Conservation (phyloP, 1,140 invertebrate genomes). For the Nasonia giraulti region DNA sequence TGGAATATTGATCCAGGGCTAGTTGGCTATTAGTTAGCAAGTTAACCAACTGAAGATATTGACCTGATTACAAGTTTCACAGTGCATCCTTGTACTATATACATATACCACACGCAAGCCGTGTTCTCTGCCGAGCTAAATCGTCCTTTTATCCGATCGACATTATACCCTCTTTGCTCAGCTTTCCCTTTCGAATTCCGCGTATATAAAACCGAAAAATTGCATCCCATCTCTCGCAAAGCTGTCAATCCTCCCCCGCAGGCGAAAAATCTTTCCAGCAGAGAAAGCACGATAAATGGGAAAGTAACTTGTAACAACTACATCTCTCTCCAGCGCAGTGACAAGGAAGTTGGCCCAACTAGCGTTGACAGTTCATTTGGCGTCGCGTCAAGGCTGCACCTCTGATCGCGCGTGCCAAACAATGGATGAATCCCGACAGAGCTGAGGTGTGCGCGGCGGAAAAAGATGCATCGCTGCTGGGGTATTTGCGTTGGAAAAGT, state of each 20-base stretch:
- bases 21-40: background rate
- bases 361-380: background rate
- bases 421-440: background rate
- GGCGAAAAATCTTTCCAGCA: too few species aligned
- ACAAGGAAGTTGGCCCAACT: background rate
- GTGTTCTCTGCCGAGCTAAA: background rate
- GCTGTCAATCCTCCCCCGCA: too few species aligned
- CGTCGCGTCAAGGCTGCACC: background rate
- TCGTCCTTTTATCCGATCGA: background rate
- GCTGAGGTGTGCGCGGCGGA: background rate
- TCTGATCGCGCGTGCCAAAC: background rate
- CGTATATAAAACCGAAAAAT: background rate
- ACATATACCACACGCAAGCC: too few species aligned
- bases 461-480: background rate
- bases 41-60: background rate
- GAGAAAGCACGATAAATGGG: too few species aligned
- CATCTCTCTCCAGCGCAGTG: too few species aligned
- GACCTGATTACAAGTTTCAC: constrained; percentile 12
- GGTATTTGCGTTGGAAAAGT: background rate
- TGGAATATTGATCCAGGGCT: background rate
- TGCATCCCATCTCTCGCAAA: too few species aligned
- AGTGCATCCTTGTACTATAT: too few species aligned
- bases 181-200: background rate
- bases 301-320: too few species aligned
- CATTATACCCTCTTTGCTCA: background rate